These are phyloP conservation scores for Leptinotarsa lineolata DNA, from an alignment of 1,140 invertebrate species.

Conservation along the genomic window DNA sequence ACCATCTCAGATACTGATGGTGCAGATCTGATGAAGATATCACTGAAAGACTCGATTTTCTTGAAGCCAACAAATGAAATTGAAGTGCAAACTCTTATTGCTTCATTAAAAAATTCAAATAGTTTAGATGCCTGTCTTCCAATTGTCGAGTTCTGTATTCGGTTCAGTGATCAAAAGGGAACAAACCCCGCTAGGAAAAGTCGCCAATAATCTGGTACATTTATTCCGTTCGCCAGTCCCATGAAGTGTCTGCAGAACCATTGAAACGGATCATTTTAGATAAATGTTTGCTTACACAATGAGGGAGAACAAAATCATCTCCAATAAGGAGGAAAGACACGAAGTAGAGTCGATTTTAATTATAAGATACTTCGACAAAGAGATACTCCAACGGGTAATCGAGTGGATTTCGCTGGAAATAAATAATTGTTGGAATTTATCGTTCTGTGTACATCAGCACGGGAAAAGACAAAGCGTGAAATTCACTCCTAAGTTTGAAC, in stretches of 20 bases:
- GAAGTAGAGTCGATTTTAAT: conserved; percentile 36
- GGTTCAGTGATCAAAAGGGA: too few relatives aligned
- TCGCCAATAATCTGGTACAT: not conserved
- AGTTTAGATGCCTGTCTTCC: too few relatives aligned
- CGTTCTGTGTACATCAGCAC: not conserved
- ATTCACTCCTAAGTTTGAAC: not conserved
- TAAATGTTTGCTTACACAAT: not conserved
- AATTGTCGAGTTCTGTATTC: too few relatives aligned
- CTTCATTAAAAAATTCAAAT: too few relatives aligned
- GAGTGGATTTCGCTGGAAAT: conserved; percentile 43
- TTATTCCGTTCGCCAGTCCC: not conserved
- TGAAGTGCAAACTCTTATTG: too few relatives aligned
- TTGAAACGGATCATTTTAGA: not conserved
- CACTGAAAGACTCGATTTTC: too few relatives aligned
- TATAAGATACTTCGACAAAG: conserved; percentile 40
- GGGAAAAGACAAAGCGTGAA: conserved; percentile 8
- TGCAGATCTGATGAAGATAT: too few relatives aligned
- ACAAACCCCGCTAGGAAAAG: not conserved
- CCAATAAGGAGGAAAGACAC: conserved; percentile 28
- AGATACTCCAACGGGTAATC: conserved; percentile 35
- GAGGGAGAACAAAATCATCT: conserved; percentile 23
- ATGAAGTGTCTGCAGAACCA: not conserved
- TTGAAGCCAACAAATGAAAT: too few relatives aligned
- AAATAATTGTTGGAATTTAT: conserved; percentile 44
- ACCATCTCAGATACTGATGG: too few relatives aligned